phyloP scores from a whole-genome alignment of 2,113 vertebrate genomes.

The Psophia crepitans region DNA sequence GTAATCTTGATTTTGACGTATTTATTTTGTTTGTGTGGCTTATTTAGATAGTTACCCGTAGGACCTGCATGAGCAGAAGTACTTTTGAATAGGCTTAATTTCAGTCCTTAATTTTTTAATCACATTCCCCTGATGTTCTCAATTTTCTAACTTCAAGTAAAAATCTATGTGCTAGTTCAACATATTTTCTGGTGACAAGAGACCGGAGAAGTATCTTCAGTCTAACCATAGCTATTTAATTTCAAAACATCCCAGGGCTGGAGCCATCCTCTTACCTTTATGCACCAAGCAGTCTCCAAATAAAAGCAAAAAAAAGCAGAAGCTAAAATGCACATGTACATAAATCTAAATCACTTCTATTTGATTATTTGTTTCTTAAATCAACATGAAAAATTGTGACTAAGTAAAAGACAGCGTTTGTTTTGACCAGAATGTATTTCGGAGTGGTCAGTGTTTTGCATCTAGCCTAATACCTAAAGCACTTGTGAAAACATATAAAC shows the following conservation, averaged over 20 bases:
- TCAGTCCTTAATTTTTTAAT: neutral
- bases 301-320: neutral
- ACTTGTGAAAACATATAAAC: neutral
- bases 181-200: neutral
- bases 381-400: neutral
- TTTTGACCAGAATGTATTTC: neutral
- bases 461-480: neutral
- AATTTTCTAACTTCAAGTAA: neutral
- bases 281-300: neutral
- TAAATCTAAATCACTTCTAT: neutral
- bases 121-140: neutral
- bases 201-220: neutral
- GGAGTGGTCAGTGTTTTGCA: neutral
- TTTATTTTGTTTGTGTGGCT: neutral
- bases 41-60: neutral
- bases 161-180: neutral
- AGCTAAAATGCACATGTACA: neutral
- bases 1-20: neutral
- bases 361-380: neutral
- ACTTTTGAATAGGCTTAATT: neutral
- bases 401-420: neutral
- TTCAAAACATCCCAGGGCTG: neutral
- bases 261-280: neutral
- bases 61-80: neutral
- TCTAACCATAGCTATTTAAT: neutral